These are phyloP conservation scores for Xiphias gladius DNA, from an alignment of 2,113 vertebrate genomes.

Conservation along the genomic window DNA sequence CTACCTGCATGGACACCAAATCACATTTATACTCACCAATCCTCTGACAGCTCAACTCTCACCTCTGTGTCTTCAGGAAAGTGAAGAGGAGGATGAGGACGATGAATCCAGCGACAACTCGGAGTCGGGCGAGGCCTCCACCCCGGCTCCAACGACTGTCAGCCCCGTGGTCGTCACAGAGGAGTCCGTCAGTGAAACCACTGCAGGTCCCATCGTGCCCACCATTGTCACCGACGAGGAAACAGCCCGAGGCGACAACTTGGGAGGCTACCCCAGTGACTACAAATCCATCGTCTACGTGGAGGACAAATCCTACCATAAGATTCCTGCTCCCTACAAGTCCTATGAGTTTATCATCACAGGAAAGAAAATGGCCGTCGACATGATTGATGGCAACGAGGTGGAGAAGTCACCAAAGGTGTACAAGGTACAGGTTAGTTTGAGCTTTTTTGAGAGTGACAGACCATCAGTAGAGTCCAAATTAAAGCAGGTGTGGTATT, in stretches of 20 bases:
- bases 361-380: conserved; percentile 75
- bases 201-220: conserved; percentile 57
- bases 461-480: too few relatives aligned
- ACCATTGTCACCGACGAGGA: conserved; percentile 69
- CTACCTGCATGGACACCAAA: neutral
- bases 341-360: conserved; percentile 70
- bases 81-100: conserved; percentile 65
- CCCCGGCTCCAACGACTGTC: conserved; percentile 37
- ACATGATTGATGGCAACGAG: conserved; percentile 71
- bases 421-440: conserved; percentile 77
- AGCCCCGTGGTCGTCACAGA: conserved; percentile 66
- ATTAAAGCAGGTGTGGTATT: neutral
- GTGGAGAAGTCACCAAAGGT: conserved; percentile 81
- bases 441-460: too few relatives aligned
- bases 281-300: conserved; percentile 80
- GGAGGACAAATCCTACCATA: conserved; percentile 80
- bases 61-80: conserved; percentile 68
- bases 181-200: conserved; percentile 51
- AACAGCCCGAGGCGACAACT: conserved; percentile 80
- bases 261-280: conserved; percentile 77
- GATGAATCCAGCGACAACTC: conserved; percentile 76
- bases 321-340: conserved; percentile 79
- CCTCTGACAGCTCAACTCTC: neutral
- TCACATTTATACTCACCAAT: neutral
- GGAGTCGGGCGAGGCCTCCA: conserved; percentile 78